These are phyloP conservation scores for Chrysomela aeneicollis DNA, from an alignment of 2,888 invertebrate species.

Conservation along the genomic window DNA sequence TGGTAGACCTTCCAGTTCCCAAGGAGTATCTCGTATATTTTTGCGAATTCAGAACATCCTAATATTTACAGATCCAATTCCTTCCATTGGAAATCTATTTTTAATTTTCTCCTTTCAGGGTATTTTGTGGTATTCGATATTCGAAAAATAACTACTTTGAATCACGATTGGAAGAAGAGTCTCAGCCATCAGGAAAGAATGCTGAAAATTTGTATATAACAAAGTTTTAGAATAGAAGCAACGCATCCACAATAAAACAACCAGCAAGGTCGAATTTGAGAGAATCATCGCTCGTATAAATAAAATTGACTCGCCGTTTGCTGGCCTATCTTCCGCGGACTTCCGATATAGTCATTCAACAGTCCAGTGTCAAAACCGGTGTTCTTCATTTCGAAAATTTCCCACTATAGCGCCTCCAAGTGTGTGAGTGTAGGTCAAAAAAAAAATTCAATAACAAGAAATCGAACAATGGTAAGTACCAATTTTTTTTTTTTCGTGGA, in stretches of 20 bases:
- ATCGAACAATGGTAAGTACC: neutral
- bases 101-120: too few relatives aligned
- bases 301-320: neutral
- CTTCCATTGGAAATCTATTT: too few relatives aligned
- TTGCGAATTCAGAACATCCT: too few relatives aligned
- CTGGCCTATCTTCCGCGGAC: neutral
- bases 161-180: too few relatives aligned
- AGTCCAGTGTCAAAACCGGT: neutral
- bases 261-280: neutral
- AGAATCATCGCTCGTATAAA: neutral
- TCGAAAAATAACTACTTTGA: too few relatives aligned
- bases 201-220: too few relatives aligned
- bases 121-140: too few relatives aligned
- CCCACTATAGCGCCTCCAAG: neutral
- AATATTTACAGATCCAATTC: too few relatives aligned
- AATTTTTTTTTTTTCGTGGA: too few relatives aligned
- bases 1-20: too few relatives aligned
- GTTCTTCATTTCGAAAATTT: neutral
- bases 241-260: neutral
- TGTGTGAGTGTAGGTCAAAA: neutral
- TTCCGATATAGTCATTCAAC: neutral
- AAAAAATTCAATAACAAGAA: neutral
- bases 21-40: too few relatives aligned
- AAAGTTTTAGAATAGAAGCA: neutral
- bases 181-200: too few relatives aligned